phyloP scores from a whole-genome alignment of 2,888 invertebrate species.

The Deilephila elpenor region DNA sequence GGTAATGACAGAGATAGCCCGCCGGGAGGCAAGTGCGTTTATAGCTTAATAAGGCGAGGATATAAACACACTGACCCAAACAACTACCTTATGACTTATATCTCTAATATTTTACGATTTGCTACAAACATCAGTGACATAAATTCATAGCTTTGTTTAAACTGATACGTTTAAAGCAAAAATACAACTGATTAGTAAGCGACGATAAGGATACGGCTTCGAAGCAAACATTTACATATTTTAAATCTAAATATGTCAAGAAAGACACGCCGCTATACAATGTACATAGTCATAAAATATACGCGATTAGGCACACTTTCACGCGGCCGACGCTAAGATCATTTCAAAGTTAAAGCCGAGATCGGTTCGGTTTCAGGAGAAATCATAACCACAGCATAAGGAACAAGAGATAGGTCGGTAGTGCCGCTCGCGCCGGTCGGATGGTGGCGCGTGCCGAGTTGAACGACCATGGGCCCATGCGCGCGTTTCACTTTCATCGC shows the following conservation, averaged over 20 bases:
- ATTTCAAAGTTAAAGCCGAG: conserved; percentile 27
- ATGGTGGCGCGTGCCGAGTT: conserved; percentile 82
- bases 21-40: conserved; percentile 35
- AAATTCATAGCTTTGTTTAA: not conserved
- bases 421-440: conserved; percentile 45
- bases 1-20: conserved; percentile 33
- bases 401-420: conserved; percentile 58
- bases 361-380: conserved; percentile 19
- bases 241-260: conserved; percentile 1
- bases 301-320: conserved; percentile 11
- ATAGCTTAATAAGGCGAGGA: conserved; percentile 15
- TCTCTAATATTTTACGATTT: not conserved
- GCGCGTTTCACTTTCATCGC: conserved; percentile 80
- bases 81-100: conserved; percentile 1
- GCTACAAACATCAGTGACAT: not conserved
- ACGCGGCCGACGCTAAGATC: conserved; percentile 10
- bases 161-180: not conserved
- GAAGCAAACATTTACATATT: not conserved
- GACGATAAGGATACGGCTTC: not conserved
- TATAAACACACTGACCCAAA: conserved; percentile 24
- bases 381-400: conserved; percentile 36
- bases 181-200: not conserved
- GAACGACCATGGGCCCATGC: conserved; percentile 78
- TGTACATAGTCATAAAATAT: not conserved
- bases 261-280: not conserved